Evolutionary conservation across 2,888 invertebrate species (phyloP).

Genomic region (Cheilosia vernalis): DNA sequence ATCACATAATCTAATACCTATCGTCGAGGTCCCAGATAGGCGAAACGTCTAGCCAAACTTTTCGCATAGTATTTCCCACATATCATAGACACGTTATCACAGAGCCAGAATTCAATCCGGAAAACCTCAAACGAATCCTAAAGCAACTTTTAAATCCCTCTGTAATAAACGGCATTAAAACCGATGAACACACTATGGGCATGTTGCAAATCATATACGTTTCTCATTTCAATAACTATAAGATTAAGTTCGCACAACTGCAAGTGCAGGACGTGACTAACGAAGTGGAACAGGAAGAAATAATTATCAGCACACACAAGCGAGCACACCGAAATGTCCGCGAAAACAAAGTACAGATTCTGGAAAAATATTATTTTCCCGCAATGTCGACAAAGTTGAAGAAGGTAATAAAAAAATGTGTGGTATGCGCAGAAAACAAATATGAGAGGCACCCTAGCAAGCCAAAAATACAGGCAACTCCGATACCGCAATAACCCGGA

Average conservation of each 20-base stretch:
- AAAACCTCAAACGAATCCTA: too few species aligned
- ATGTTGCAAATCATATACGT: too few species aligned
- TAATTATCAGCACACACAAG: constrained; percentile 28
- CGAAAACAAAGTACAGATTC: constrained; percentile 41
- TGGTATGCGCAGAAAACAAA: neutral
- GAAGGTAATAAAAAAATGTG: neutral
- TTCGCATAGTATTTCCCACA: too few species aligned
- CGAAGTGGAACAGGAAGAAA: constrained; percentile 25
- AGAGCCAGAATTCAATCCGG: too few species aligned
- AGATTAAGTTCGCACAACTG: constrained; percentile 5
- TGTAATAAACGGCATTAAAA: too few species aligned
- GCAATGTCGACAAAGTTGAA: constrained; percentile 11
- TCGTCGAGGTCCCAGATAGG: constrained; percentile 37
- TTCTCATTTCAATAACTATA: too few species aligned
- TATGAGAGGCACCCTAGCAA: constrained; percentile 16
- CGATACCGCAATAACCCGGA: constrained; percentile 1
- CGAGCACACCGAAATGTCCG: constrained; percentile 44
- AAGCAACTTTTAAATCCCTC: too few species aligned
- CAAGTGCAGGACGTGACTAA: neutral
- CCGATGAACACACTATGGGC: too few species aligned
- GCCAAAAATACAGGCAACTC: constrained; percentile 17
- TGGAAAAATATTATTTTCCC: constrained; percentile 31
- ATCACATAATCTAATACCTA: constrained; percentile 65
- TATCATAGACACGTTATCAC: too few species aligned
- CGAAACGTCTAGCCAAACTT: too few species aligned